Evolutionary conservation across 2,113 vertebrate species (phyloP).

Genomic region (Proterorhinus semilunaris): DNA sequence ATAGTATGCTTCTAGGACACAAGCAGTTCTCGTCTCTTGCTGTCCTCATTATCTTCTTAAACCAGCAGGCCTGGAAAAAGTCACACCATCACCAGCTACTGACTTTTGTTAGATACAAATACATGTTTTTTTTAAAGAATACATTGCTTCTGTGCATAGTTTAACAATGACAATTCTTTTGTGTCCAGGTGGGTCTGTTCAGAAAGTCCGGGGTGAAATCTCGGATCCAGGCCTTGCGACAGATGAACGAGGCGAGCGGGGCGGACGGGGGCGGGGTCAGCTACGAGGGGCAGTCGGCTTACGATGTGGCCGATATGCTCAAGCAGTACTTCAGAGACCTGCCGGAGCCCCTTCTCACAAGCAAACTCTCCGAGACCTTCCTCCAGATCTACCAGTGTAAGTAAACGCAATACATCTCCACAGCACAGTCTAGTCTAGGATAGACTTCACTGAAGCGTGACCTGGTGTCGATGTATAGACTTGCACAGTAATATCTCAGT

Average conservation of each 20-base stretch:
- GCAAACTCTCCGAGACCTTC: constrained; percentile 94
- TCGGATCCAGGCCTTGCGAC: constrained; percentile 91
- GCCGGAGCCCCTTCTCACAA: constrained; percentile 93
- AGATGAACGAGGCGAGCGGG: constrained; percentile 89
- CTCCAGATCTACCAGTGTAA: constrained; percentile 98
- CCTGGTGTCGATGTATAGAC: constrained; percentile 3
- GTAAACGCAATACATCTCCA: constrained; percentile 42
- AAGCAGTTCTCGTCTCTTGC: constrained; percentile 6
- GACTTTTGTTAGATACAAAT: background rate
- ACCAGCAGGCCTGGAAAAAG: constrained; percentile 25
- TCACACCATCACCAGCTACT: constrained; percentile 34
- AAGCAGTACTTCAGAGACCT: constrained; percentile 97
- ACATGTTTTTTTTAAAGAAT: background rate
- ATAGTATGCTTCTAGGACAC: constrained; percentile 27
- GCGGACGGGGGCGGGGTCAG: constrained; percentile 82
- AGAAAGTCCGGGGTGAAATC: constrained; percentile 97
- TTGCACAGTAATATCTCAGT: constrained; percentile 42
- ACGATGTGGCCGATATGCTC: constrained; percentile 97
- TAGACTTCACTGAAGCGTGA: background rate
- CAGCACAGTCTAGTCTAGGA: too few species aligned
- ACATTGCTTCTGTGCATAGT: background rate
- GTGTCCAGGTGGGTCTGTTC: constrained; percentile 90
- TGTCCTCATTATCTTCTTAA: constrained; percentile 23
- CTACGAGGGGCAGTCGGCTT: constrained; percentile 94
- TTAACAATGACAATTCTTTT: background rate